phyloP scores from a whole-genome alignment of 2,888 invertebrate species.

The Acrobasis suavella region DNA sequence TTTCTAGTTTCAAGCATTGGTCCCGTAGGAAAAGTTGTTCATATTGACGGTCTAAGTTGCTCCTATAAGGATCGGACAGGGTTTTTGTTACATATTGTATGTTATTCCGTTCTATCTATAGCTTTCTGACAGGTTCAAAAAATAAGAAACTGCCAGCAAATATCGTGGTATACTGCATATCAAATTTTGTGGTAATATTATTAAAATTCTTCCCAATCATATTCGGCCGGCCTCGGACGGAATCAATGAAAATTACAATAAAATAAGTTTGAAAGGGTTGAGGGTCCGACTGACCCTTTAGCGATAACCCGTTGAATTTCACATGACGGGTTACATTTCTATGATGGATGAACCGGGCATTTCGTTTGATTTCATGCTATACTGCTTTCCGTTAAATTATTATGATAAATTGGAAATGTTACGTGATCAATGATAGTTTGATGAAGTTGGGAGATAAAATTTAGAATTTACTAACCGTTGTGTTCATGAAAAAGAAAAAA shows the following conservation, averaged over 20 bases:
- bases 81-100: too few species aligned
- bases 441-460: neutral
- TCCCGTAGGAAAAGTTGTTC: too few species aligned
- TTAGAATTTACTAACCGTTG: neutral
- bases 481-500: too few species aligned
- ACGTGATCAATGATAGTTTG: neutral
- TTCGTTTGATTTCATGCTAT: slow-evolving; percentile 11
- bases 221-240: slow-evolving; percentile 3
- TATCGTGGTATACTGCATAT: too few species aligned
- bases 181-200: neutral
- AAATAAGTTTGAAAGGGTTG: slow-evolving; percentile 24
- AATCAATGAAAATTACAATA: slow-evolving; percentile 25
- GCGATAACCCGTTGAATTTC: slow-evolving; percentile 21
- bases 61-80: too few species aligned
- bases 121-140: too few species aligned
- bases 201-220: slow-evolving; percentile 12
- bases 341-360: slow-evolving; percentile 19
- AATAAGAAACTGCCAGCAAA: too few species aligned
- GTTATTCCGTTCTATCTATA: too few species aligned
- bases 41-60: too few species aligned
- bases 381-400: neutral
- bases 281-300: slow-evolving; percentile 12
- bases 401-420: slow-evolving; percentile 6
- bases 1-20: too few species aligned
- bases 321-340: slow-evolving; percentile 14